Evolutionary conservation across 2,888 invertebrate species (phyloP), one percentile per base, ranked within the genome.

Genomic region (Platycheirus rosarum): DNA sequence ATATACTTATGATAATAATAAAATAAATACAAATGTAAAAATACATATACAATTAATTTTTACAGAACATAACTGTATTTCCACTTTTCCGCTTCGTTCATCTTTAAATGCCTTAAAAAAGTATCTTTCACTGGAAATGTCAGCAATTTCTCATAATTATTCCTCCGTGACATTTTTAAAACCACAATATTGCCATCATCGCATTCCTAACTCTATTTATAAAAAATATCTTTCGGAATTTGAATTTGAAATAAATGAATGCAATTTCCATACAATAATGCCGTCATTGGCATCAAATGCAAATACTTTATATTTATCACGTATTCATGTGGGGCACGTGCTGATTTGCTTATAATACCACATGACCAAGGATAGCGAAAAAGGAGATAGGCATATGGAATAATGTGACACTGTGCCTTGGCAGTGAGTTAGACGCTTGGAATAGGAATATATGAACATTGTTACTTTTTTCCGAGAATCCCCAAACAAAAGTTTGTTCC

Each of bases 321-420:
- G 70, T 70, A 62, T 51, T 60, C 26, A 46, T 6, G 18, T 42
- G 44, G 42, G 23, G 42, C 63, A 44, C 44, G 63, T 71, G 71
- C 63, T 71, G 71, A 70, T 70, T 62, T 51, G 53, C 55, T 37
- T 44, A 53, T 63, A 53, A n/a, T n/a, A n/a, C n/a, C 46, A 63
- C 69, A 42, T 57, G 40, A 29, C 29, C 40, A 26, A 16, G 46
- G 26, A 32, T 32, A 32, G 18, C 8, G 11, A 11, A 7, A 18
- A 44, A 8, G 9, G 18, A 18, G 8, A 9, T 16, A 44, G 8
- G 44, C 3, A 32, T 23, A 23, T 32, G 8, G 2, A 32, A 32
- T 32, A 8, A 32, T 32, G 29, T 26, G 29, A 7, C 29, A 8
- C 7, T 32, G 3, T 7, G 7, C 2, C 29, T 32, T 32, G 29